These are phyloP conservation scores for Tarsius wallacei DNA, from an alignment of 2,797 vertebrate genomes.

Conservation along the genomic window DNA sequence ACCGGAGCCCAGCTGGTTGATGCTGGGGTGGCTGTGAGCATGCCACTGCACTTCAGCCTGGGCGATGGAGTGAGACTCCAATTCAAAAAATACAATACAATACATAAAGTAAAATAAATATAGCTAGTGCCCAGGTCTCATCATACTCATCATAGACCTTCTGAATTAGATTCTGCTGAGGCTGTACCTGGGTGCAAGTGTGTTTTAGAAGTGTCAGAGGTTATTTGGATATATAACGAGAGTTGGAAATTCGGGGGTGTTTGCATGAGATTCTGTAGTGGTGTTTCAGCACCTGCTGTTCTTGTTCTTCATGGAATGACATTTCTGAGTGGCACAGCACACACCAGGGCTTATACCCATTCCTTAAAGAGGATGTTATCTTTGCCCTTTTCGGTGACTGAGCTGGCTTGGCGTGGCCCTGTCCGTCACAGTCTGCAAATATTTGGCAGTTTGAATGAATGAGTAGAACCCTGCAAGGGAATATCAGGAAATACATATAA, in stretches of 20 bases:
- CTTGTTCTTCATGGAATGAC: neutral
- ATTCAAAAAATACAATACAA: no score
- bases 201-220: neutral
- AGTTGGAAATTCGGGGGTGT: neutral
- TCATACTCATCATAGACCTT: neutral
- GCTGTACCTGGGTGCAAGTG: neutral
- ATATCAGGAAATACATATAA: neutral
- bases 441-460: neutral
- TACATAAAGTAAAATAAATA: no score
- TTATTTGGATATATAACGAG: neutral
- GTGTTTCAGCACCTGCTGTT: neutral
- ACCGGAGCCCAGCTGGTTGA: no score
- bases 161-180: neutral
- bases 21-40: no score
- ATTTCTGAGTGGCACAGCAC: neutral
- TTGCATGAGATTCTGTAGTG: fast-evolving
- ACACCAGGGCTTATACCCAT: fast-evolving
- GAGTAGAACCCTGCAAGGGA: neutral
- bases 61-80: no score
- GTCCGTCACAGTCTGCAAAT: no score
- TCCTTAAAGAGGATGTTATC: neutral
- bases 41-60: no score
- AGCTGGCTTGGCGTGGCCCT: neutral
- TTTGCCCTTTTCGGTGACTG: neutral
- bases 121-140: neutral